Percentiles rank a stretch among this genome's conserved stretches.
Evolutionary conservation across 2,113 vertebrate species (phyloP).

Genomic region (Brienomyrus longianalis): DNA sequence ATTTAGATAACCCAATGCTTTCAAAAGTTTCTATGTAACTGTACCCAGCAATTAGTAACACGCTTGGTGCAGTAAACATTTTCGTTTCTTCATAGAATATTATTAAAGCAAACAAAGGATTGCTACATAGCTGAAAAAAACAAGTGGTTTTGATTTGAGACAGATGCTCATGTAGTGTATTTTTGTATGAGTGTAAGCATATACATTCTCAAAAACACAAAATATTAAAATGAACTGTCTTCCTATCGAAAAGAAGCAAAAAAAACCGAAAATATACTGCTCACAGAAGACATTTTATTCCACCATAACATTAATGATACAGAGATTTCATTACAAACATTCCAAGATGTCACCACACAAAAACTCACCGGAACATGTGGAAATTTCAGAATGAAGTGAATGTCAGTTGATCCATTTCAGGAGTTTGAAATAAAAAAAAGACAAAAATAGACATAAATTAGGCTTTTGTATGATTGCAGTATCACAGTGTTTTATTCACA

Average conservation of each 20-base stretch:
- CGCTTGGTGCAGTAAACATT: background rate
- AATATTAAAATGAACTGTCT: background rate
- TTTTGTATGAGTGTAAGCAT: background rate
- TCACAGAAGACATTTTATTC: background rate
- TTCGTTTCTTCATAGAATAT: background rate
- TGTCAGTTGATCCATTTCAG: constrained; percentile 8
- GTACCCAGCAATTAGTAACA: background rate
- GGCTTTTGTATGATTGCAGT: background rate
- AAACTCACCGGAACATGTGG: constrained; percentile 32
- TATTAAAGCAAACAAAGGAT: background rate
- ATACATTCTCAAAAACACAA: background rate
- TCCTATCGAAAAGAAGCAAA: background rate
- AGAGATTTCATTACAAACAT: background rate
- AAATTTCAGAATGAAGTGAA: constrained; percentile 3
- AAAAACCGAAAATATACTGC: background rate
- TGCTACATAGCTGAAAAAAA: background rate
- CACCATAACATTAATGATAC: background rate
- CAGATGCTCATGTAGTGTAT: background rate
- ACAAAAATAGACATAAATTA: constrained; percentile 20
- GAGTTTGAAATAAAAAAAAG: background rate
- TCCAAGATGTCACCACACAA: background rate
- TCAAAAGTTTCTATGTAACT: background rate
- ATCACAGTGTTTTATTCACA: background rate
- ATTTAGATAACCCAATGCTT: background rate
- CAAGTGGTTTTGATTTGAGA: background rate